Conservation (phyloP, 2,797 vertebrate genomes). For the Masticophis lateralis region DNA sequence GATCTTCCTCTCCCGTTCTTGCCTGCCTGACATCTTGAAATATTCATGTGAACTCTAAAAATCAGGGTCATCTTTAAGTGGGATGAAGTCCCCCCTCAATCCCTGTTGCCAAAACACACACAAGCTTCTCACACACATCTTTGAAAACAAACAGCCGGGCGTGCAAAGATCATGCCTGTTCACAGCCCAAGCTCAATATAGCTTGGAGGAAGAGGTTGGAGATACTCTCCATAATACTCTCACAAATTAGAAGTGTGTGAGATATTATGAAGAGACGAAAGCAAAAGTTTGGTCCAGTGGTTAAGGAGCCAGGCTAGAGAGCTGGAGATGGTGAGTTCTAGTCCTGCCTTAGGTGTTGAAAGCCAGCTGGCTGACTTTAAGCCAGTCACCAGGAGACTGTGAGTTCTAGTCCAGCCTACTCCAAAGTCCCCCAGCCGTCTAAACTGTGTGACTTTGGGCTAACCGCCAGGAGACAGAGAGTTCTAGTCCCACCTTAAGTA, state of each 20-base stretch:
- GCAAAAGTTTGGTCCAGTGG: neutral
- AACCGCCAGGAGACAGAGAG: too few relatives aligned
- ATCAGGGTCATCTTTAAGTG: neutral
- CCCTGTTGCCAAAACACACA: neutral
- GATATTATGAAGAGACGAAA: neutral
- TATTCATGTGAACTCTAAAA: neutral
- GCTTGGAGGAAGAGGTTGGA: neutral
- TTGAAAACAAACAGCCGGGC: neutral
- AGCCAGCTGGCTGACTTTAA: too few relatives aligned
- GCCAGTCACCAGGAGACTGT: too few relatives aligned
- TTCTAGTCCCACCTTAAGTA: too few relatives aligned
- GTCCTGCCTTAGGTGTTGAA: neutral
- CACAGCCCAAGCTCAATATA: neutral
- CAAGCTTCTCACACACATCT: neutral
- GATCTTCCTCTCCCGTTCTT: neutral
- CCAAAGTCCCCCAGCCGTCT: too few relatives aligned
- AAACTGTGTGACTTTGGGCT: too few relatives aligned
- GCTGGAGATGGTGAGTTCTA: neutral
- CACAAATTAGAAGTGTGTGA: neutral
- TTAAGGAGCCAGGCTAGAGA: neutral
- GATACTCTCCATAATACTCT: neutral
- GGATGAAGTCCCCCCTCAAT: neutral
- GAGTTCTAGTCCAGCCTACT: too few relatives aligned
- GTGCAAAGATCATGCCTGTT: neutral
- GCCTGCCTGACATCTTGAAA: neutral